These are phyloP conservation scores for Phoenicopterus ruber DNA, from an alignment of 2,113 vertebrate species.

Conservation along the genomic window DNA sequence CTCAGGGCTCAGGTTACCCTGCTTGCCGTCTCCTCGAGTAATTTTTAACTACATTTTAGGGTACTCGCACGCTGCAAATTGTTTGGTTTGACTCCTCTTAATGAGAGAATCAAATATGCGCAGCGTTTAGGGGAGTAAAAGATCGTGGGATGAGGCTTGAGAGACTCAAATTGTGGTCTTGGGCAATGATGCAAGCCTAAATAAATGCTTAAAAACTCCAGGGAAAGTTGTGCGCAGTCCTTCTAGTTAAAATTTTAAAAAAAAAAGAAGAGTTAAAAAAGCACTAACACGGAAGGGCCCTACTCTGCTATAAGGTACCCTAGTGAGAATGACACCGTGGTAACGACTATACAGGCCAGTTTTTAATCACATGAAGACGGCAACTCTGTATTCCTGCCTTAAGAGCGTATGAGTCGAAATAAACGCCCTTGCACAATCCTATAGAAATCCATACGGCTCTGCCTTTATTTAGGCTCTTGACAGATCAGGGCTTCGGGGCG, in stretches of 20 bases:
- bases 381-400: neutral
- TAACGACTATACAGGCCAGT: neutral
- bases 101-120: neutral
- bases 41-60: neutral
- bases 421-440: neutral
- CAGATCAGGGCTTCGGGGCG: neutral
- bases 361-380: neutral
- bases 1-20: neutral
- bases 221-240: neutral
- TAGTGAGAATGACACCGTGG: neutral
- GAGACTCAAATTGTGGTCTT: neutral
- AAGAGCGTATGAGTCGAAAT: rapidly evolving
- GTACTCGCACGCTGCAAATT: neutral
- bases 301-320: neutral
- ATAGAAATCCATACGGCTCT: neutral
- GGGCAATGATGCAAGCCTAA: neutral
- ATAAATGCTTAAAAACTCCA: neutral
- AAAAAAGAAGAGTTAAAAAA: neutral
- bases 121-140: neutral
- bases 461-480: neutral
- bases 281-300: neutral
- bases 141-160: neutral
- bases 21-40: neutral
- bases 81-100: neutral
- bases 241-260: neutral